Conservation (phyloP, 2,797 vertebrate genomes). For the Enteromius paludinosus region DNA sequence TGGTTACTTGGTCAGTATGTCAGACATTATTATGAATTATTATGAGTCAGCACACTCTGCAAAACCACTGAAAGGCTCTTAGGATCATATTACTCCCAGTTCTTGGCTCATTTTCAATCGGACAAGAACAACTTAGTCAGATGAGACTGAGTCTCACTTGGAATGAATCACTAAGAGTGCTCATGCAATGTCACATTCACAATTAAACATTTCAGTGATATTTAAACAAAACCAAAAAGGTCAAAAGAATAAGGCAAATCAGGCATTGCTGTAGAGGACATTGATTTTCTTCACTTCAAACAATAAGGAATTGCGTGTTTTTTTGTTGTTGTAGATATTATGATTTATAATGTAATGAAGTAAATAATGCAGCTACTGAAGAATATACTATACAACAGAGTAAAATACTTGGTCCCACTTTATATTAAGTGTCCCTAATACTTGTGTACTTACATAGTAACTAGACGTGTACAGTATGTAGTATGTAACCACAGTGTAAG, state of each 20-base stretch:
- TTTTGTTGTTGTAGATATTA: neutral
- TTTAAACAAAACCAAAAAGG: neutral
- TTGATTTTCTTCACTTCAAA: neutral
- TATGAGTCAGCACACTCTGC: neutral
- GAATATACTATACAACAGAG: neutral
- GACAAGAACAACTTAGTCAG: neutral
- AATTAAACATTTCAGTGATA: neutral
- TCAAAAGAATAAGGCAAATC: neutral
- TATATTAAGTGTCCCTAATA: too few relatives aligned
- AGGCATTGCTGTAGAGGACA: neutral
- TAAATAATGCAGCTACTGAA: neutral
- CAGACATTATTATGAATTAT: slow-evolving; percentile 3
- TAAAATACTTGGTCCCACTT: neutral
- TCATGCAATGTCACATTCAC: neutral
- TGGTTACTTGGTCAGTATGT: neutral
- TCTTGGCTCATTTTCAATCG: neutral
- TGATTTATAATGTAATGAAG: neutral
- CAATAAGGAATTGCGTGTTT: neutral
- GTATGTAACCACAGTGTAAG: too few relatives aligned
- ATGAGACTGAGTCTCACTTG: neutral
- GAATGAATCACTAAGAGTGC: neutral
- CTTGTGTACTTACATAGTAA: too few relatives aligned
- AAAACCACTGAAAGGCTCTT: neutral
- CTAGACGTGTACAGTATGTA: too few relatives aligned
- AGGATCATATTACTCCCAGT: neutral